Evolutionary conservation across 2,888 invertebrate genomes (phyloP), one percentile per base, ranked within the genome.

Genomic region (Diploptera punctata): DNA sequence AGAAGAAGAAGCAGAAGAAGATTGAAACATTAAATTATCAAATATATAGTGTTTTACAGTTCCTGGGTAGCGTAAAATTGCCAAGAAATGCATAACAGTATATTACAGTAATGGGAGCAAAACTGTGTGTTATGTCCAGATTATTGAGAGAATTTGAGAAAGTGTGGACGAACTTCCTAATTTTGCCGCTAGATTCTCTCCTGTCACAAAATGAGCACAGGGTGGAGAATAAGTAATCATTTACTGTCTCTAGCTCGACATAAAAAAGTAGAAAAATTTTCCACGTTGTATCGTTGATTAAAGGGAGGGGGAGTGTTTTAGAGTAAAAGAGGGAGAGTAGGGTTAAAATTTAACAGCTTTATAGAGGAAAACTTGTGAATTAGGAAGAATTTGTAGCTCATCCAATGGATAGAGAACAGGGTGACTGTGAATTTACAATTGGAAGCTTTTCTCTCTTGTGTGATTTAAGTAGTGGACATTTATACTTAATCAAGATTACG

Each of bases 271-370:
- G 57, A 57, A 57, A 26, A 10, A 29, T 13, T 24, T 24, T 29
- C 4, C 26, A 16, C 7, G 57, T 1, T 57, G 31, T 57, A 3
- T 57, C 31, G 29, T 29, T 57, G 57, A 57, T 57, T 57, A 57
- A 31, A 57, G 57, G 57, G 29, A n/a, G 29, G n/a, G n/a, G n/a
- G n/a, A n/a, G n/a, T n/a, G n/a, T n/a, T 57, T 57, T 57, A 21
- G 57, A 29, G 31, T 57, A 57, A 29, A n/a, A 33, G 29, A 29
- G 29, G 33, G 2, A n/a, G 29, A 29, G 31, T 2, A 29, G 1
- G 16, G 57, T n/a, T 57, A 29, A 29, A 57, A n/a, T 47, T 57
- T 54, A 54, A 54, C 54, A 10, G 21, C 19, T 54, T 29, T 57
- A 31, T n/a, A 52, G 29, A 1, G 7, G n/a, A 13, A 52, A n/a